Percentiles rank a stretch among this genome's conserved stretches.
Conservation (phyloP, 2,888 invertebrate genomes). For the Melieria omissa region DNA sequence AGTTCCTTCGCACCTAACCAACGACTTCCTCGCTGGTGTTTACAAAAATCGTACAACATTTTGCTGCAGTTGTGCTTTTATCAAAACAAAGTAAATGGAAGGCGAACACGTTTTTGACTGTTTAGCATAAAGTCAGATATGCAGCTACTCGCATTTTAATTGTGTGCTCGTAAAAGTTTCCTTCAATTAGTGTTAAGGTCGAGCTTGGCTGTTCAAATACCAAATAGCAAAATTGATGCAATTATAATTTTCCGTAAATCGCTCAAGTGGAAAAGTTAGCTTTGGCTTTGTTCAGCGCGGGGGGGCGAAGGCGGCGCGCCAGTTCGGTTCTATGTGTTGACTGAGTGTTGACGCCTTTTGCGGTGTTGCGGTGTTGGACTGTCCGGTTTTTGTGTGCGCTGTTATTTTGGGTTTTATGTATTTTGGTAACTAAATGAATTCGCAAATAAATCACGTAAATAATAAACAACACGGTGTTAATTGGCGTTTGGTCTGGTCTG, state of each 20-base stretch:
- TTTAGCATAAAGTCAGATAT: neutral
- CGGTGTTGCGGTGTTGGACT: neutral
- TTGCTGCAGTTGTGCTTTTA: neutral
- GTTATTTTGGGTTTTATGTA: neutral
- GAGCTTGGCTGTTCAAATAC: conserved; percentile 24
- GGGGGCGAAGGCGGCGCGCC: too few species aligned
- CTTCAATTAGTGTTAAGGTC: conserved; percentile 42
- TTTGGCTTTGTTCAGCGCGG: neutral
- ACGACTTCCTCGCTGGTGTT: too few species aligned
- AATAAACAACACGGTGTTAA: conserved; percentile 33
- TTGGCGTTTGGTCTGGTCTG: conserved; percentile 11
- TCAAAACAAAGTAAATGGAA: neutral
- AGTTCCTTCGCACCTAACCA: too few species aligned
- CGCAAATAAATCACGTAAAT: conserved; percentile 37
- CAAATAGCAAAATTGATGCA: conserved; percentile 11
- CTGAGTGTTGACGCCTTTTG: too few species aligned
- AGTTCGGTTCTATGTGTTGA: too few species aligned
- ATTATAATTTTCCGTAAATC: conserved; percentile 23
- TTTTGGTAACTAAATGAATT: conserved; percentile 25
- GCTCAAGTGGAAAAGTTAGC: conserved; percentile 27
- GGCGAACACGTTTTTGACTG: neutral
- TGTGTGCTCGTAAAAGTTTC: conserved; percentile 29
- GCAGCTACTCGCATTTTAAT: neutral
- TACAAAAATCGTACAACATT: too few species aligned
- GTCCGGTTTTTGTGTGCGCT: neutral